Percentiles rank a stretch among this genome's conserved stretches.
Evolutionary conservation across 35 echinoderm and acorn worm genomes (phyloP).

Genomic region (Apostichopus parvimensis): DNA sequence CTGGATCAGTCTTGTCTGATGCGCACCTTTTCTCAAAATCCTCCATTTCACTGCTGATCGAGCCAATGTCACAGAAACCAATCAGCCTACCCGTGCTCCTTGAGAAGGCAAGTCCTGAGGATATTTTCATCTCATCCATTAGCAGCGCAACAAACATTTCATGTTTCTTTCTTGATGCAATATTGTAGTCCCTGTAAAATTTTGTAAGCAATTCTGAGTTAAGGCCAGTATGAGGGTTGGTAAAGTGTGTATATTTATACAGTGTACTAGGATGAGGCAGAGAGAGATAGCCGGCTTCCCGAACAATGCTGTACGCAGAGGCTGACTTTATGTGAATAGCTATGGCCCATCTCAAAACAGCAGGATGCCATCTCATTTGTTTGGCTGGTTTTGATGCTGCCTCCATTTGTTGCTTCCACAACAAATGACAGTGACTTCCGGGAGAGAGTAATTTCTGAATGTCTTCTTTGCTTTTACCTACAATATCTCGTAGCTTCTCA

Average conservation of each 20-base stretch:
- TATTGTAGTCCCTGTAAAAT: background rate
- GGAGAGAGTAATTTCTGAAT: background rate
- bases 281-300: conserved; percentile 47
- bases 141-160: conserved; percentile 8
- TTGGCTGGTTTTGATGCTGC: conserved; percentile 31
- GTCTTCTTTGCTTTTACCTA: background rate
- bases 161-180: background rate
- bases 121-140: conserved; percentile 66
- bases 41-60: background rate
- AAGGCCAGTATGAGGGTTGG: background rate
- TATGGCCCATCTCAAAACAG: conserved; percentile 63
- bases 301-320: conserved; percentile 58
- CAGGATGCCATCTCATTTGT: conserved; percentile 79
- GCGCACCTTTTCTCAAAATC: conserved; percentile 29
- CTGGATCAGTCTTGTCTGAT: background rate
- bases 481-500: background rate
- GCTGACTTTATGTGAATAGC: conserved; percentile 70
- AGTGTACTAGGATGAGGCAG: conserved; percentile 66
- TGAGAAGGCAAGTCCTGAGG: conserved; percentile 37
- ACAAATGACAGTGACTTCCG: too few relatives aligned
- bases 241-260: conserved; percentile 55
- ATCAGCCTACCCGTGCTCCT: background rate
- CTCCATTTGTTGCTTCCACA: conserved; percentile 78
- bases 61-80: conserved; percentile 35
- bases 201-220: background rate